phyloP scores from a whole-genome alignment of 2,888 invertebrate species.

The Formica aserva region DNA sequence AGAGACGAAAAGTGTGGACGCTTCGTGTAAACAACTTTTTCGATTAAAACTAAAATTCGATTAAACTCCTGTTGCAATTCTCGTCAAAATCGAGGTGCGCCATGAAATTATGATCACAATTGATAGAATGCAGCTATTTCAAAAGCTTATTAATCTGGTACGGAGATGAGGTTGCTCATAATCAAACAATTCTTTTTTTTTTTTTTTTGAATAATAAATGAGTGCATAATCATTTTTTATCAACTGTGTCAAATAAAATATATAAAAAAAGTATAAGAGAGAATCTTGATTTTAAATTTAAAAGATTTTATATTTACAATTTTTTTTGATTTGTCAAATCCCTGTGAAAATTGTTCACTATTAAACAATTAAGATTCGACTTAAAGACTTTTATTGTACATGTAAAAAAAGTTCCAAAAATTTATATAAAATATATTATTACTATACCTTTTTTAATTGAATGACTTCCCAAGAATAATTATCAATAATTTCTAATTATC shows the following conservation, averaged over 20 bases:
- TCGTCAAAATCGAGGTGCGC: neutral
- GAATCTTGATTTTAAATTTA: neutral
- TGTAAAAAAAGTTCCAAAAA: neutral
- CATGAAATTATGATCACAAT: neutral
- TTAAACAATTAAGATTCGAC: neutral
- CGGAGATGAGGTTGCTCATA: neutral
- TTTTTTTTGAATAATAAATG: neutral
- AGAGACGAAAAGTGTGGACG: neutral
- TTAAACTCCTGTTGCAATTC: neutral
- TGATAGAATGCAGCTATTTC: neutral
- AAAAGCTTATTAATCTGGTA: neutral
- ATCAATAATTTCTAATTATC: neutral
- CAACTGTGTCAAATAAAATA: neutral
- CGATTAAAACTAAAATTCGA: constrained; percentile 4
- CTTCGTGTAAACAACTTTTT: constrained; percentile 2
- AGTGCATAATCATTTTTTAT: neutral
- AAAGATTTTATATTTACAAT: neutral
- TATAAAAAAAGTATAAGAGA: neutral
- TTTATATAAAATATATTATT: neutral
- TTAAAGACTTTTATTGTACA: neutral
- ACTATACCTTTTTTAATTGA: neutral
- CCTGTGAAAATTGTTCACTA: neutral
- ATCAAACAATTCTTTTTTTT: neutral
- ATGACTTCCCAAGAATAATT: neutral
- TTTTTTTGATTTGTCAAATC: neutral